Evolutionary conservation across 2,888 invertebrate genomes (phyloP).

Genomic region (Poecilobothrus nobilitatus): DNA sequence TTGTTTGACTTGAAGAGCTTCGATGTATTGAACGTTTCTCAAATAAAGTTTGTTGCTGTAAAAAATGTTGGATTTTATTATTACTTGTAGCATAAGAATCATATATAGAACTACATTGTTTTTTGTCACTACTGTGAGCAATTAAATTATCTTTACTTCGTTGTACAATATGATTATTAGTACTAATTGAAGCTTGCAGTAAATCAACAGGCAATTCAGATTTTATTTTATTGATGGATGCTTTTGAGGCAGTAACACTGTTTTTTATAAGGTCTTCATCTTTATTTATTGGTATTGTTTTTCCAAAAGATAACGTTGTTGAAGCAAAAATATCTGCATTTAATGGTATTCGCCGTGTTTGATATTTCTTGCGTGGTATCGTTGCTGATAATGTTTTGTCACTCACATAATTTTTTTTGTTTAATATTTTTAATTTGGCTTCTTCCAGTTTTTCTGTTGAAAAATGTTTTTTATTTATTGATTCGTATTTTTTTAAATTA

Average conservation of each 20-base stretch:
- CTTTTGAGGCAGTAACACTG: background rate
- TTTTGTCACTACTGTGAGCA: background rate
- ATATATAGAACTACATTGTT: no score
- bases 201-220: background rate
- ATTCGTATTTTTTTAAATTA: constrained; percentile 26
- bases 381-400: constrained; percentile 15
- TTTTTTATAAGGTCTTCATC: background rate
- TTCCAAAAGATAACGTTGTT: background rate
- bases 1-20: constrained; percentile 10
- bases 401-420: constrained; percentile 12
- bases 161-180: background rate
- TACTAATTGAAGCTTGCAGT: background rate
- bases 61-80: background rate
- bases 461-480: constrained; percentile 22
- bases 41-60: background rate
- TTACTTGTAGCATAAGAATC: no score
- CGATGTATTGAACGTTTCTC: constrained; percentile 3
- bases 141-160: background rate
- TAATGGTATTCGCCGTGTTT: constrained; percentile 24
- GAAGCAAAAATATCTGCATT: constrained; percentile 26
- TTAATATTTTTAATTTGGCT: constrained; percentile 29
- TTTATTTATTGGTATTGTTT: background rate
- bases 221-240: background rate
- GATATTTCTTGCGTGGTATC: constrained; percentile 25
- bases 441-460: constrained; percentile 26